Evolutionary conservation across 37 sponge, comb jelly and placozoan genomes (phyloP), one percentile per base, ranked within the genome.

Genomic region (Crambe crambe): DNA sequence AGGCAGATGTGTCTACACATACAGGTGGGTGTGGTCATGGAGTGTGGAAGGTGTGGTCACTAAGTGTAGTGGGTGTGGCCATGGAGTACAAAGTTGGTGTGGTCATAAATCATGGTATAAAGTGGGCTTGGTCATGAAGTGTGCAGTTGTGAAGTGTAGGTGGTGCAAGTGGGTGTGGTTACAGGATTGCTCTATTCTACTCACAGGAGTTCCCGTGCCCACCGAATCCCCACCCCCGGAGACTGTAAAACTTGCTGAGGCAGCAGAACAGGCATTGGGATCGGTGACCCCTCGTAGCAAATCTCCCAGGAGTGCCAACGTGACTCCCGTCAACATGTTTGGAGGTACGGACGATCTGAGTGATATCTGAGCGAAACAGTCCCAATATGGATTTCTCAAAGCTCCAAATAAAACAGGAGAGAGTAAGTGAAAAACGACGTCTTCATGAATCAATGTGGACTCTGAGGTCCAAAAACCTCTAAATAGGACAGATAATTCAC

Each of bases 211-310:
- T 94, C 95, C 0, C 72, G 91, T 91, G 20, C 75, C 92, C 41
- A 94, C 95, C 21, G 88, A 85, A 22, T 83, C 95, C 23, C 78
- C 87, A 23, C 90, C 36, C 37, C 85, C 91, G 1, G 95, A 89
- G 63, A 94, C 95, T 6, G 84, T 87, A 25, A 51, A 85, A 38
- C 65, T 93, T 26, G 94, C 94, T 4, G 90, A 85, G 42, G 83
- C 86, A 17, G 94, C 91, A 2, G 91, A 91, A n/a, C 72, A 79
- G 34, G 78, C 78, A 21, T 31, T 86, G 26, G 91, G 91, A 0
- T 42, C 79, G 37, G 72, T 79, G 51, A 87, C 81, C 23, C 81
- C 87, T 36, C 68, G 70, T 15, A 67, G 78, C 29, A 74, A 68
- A 40, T 79, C 81, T 17, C 87, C 87, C 26, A 22, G 58, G 12